Evolutionary conservation across 2,113 vertebrate genomes (phyloP), one percentile per base, ranked within the genome.

Genomic region (Cyanoramphus novaezelandiae): DNA sequence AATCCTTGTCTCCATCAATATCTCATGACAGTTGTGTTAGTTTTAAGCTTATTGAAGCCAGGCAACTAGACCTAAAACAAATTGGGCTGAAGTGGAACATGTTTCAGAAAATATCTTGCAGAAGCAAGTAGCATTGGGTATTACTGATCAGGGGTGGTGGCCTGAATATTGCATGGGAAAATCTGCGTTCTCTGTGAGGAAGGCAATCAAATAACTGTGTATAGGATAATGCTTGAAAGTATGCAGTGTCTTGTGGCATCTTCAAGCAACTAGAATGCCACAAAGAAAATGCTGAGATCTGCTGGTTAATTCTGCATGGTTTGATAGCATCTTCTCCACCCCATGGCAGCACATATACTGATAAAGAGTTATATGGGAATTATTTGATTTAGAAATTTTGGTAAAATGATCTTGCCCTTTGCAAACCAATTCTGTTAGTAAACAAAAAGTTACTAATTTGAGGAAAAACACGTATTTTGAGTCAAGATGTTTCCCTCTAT

Each of bases 321-420:
- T 57, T 65, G 28, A 9, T 53, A 50, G 12, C 4, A 9, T 44
- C 23, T 44, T 60, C 25, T 21, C 39, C 10, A 14, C 29, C 12
- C 8, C 1, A 0, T 25, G 28, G 12, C 16, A 37, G 16, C 9
- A 4, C 15, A 0, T 20, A 4, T 3, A 28, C 15, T 31, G 20
- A 3, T 0, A 2, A 20, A 21, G 5, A 64, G 2, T 5, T 13
- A 1, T 24, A 27, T 6, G 6, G 7, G 15, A 13, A 2, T 44
- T n/a, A 20, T 21, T 47, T 27, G 18, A 14, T 21, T 59, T n/a
- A 0, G 24, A 12, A 19, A 4, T 41, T 20, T 52, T 46, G 16
- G 5, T 35, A 10, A 25, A 17, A 14, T 14, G 23, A 27, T 4
- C 20, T 68, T 59, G 7, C 16, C 43, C 7, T 20, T 39, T 90